Conservation (phyloP, 2,888 invertebrate genomes). For the Cantharis nigra region DNA sequence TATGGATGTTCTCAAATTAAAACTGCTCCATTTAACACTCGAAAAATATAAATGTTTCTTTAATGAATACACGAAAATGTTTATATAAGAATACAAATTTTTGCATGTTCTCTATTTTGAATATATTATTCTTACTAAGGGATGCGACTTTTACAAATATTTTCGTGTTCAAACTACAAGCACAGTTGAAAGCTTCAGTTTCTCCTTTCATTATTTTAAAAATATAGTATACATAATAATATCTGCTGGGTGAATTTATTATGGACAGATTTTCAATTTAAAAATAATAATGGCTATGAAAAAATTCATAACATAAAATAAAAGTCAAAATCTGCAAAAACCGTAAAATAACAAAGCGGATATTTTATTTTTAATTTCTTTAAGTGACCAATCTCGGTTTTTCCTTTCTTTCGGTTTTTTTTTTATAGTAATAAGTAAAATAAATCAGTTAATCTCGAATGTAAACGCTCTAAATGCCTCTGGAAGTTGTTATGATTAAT, state of each 20-base stretch:
- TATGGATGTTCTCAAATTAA: constrained; percentile 31
- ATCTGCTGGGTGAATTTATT: background rate
- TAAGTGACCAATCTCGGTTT: background rate
- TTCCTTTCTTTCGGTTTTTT: background rate
- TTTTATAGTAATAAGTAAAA: background rate
- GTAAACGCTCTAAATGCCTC: background rate
- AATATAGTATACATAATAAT: background rate
- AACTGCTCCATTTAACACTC: constrained; percentile 27
- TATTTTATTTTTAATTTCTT: background rate
- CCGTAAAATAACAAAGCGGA: background rate
- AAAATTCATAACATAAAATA: background rate
- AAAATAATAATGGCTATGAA: background rate
- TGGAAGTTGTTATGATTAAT: background rate
- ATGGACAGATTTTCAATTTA: background rate
- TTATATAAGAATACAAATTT: constrained; percentile 15
- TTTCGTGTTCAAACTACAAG: background rate
- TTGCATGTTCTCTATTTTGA: constrained; percentile 14
- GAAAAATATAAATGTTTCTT: constrained; percentile 27
- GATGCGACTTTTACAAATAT: background rate
- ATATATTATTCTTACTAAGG: constrained; percentile 1
- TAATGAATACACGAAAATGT: constrained; percentile 24
- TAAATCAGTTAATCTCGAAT: background rate
- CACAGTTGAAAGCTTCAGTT: background rate
- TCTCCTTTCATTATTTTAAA: background rate
- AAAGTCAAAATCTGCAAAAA: background rate